Evolutionary conservation across 1,140 invertebrate species (phyloP).

Genomic region (Gonioctena quinquepunctata): DNA sequence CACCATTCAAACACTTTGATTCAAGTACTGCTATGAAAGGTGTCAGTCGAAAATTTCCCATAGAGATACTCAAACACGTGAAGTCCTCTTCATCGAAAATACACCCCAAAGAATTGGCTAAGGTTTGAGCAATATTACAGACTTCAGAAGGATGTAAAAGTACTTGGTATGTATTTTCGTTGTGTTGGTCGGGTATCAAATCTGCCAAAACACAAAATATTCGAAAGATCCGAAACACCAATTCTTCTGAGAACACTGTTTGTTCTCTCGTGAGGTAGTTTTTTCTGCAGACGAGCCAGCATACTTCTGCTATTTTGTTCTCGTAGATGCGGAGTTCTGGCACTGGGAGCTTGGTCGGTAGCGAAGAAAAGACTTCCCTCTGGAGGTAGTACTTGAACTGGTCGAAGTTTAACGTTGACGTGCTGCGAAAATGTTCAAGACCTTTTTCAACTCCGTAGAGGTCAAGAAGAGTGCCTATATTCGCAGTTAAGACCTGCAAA

Average conservation of each 20-base stretch:
- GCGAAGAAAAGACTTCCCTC: conserved; percentile 70
- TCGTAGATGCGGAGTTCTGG: conserved; percentile 62
- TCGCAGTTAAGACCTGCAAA: conserved; percentile 64
- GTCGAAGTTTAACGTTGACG: conserved; percentile 69
- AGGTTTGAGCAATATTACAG: conserved; percentile 65
- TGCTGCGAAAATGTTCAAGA: conserved; percentile 73
- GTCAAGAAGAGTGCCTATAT: conserved; percentile 63
- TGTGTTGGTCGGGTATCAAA: conserved; percentile 57
- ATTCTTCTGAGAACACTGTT: conserved; percentile 65
- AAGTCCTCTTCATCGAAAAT: conserved; percentile 71
- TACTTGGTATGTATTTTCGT: conserved; percentile 59
- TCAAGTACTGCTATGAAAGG: conserved; percentile 76
- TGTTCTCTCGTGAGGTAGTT: conserved; percentile 63
- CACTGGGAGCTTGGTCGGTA: conserved; percentile 62
- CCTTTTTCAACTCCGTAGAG: conserved; percentile 76
- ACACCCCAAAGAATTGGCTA: conserved; percentile 68
- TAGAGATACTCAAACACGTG: conserved; percentile 65
- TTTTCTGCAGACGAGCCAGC: conserved; percentile 77
- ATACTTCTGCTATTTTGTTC: conserved; percentile 67
- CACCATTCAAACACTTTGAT: conserved; percentile 64
- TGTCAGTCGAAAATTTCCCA: conserved; percentile 66
- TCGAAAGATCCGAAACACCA: conserved; percentile 74
- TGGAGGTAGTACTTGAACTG: conserved; percentile 76
- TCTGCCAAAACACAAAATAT: conserved; percentile 79
- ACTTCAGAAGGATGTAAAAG: conserved; percentile 69